Evolutionary conservation across 2,888 invertebrate species (phyloP), one percentile per base, ranked within the genome.

Genomic region (Fabriciana adippe): DNA sequence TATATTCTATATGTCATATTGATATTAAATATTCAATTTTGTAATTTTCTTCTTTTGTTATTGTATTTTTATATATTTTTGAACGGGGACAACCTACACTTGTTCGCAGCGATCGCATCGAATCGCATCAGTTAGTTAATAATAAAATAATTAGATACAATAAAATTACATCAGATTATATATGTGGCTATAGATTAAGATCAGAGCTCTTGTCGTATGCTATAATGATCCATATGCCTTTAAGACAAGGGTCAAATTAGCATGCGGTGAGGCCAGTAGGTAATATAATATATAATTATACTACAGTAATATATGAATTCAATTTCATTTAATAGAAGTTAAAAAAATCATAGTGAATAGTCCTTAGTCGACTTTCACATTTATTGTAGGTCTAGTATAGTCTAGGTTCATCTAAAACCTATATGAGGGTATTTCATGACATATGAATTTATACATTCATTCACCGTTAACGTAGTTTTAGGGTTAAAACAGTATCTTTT

Each of bases 241-340:
- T 66, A 64, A 21, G 68, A 72, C 74, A 72, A 69, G 55, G 68
- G 68, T 68, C 68, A 72, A 67, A 72, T 71, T 71, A 69, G 67
- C 64, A 67, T 68, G 56, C 26, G 62, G 55, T 2, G 48, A 47
- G 64, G 66, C 54, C 68, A 68, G 50, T 55, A 60, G 31, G 21
- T 55, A 55, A 35, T 31, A 48, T 50, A 50, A n/a, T 41, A 55
- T 48, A 45, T 21, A 31, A 55, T 18, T 67, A 63, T 61, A 60
- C 50, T 67, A 50, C 56, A 67, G 55, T 67, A 63, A 69, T 67
- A 70, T 67, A 55, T 74, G 67, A 72, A 71, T 67, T 74, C 63
- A 64, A 78, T 74, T 76, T 76, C 75, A 78, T 79, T 72, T 76
- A 62, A 68, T 41, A 66, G 45, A 71, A 74, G 62, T 80, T 72